Percentiles rank a stretch among this genome's conserved stretches.
Evolutionary conservation across 2,797 vertebrate genomes (phyloP).

Genomic region (Danio albolineatus): DNA sequence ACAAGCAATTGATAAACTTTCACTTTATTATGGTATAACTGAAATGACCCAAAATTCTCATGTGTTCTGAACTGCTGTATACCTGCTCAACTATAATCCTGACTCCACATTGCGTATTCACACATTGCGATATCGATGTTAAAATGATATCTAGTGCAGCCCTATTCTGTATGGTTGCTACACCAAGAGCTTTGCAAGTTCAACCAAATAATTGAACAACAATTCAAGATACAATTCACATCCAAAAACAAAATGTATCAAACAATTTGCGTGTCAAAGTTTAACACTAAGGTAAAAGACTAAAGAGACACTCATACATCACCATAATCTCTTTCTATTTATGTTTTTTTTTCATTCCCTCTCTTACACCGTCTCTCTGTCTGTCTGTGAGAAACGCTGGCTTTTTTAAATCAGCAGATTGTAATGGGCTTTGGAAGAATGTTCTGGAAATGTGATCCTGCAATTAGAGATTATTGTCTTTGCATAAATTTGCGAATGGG

Average conservation of each 20-base stretch:
- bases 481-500: slow-evolving; percentile 78
- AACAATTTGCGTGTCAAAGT: not conserved
- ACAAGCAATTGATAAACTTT: too few relatives aligned
- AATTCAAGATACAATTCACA: not conserved
- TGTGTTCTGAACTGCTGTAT: too few relatives aligned
- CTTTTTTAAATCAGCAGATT: slow-evolving; percentile 77
- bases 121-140: too few relatives aligned
- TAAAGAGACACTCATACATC: slow-evolving; percentile 6
- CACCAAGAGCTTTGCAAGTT: not conserved
- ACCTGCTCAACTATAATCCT: too few relatives aligned
- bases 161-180: too few relatives aligned
- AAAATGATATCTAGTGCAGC: too few relatives aligned
- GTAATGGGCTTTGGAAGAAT: slow-evolving; percentile 81
- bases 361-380: slow-evolving; percentile 38
- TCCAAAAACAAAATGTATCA: not conserved
- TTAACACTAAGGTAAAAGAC: not conserved
- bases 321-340: slow-evolving; percentile 30
- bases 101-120: too few relatives aligned
- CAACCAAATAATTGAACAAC: not conserved
- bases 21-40: too few relatives aligned
- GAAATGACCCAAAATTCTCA: too few relatives aligned
- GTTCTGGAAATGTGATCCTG: slow-evolving; percentile 78
- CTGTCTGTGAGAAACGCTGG: slow-evolving; percentile 42
- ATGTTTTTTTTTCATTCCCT: slow-evolving; percentile 33
- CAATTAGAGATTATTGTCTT: slow-evolving; percentile 85